A percentile compares a stretch with the other conserved stretches of the same genome.
These are phyloP conservation scores for Nylanderia fulva DNA, from an alignment of 1,140 invertebrate genomes.

Conservation along the genomic window DNA sequence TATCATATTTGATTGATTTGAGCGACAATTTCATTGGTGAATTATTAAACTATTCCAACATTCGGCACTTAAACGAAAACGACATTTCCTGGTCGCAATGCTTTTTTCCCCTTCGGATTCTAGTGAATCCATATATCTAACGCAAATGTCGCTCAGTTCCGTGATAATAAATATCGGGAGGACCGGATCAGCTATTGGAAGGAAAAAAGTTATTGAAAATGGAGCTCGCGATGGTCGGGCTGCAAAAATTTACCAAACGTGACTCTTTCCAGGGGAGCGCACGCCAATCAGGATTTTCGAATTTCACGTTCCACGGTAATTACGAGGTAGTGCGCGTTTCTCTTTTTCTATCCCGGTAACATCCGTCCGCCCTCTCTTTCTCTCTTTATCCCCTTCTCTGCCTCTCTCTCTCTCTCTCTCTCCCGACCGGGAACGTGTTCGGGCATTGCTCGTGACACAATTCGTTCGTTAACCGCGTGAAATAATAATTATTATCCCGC, in stretches of 20 bases:
- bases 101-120: slow-evolving; percentile 4
- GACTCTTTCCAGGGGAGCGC: slow-evolving; percentile 56
- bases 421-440: slow-evolving; percentile 17
- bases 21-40: slow-evolving; percentile 38
- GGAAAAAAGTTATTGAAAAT: slow-evolving; percentile 53
- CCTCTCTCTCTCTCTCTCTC: background rate
- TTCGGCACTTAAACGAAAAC: slow-evolving; percentile 29
- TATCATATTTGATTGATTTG: slow-evolving; percentile 9
- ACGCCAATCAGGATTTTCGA: slow-evolving; percentile 68
- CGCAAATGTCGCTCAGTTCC: slow-evolving; percentile 46
- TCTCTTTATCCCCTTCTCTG: background rate
- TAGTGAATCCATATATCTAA: slow-evolving; percentile 36
- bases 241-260: slow-evolving; percentile 64
- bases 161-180: slow-evolving; percentile 47
- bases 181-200: slow-evolving; percentile 34
- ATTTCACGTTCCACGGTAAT: slow-evolving; percentile 71
- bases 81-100: slow-evolving; percentile 11
- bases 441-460: slow-evolving; percentile 75
- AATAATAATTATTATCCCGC: slow-evolving; percentile 77
- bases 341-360: slow-evolving; percentile 38
- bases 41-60: slow-evolving; percentile 40
- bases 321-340: slow-evolving; percentile 51
- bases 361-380: background rate
- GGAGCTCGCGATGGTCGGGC: slow-evolving; percentile 13
- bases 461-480: slow-evolving; percentile 80